phyloP scores from a whole-genome alignment of 2,113 vertebrate genomes.

The Cisticola juncidis region DNA sequence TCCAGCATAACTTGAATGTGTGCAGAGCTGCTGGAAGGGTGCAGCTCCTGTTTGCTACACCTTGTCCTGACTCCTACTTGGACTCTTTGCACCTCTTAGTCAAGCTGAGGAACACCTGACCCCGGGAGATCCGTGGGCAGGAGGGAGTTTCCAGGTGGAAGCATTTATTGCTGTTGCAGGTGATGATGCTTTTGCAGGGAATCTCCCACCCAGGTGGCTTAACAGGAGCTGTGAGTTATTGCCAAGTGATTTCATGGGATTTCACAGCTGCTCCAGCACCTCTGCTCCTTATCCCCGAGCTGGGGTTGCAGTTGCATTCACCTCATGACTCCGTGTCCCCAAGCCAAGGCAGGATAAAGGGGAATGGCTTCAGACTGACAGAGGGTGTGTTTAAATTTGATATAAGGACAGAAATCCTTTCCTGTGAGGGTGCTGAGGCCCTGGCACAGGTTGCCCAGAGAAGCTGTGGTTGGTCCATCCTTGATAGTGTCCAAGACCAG shows the following conservation, averaged over 20 bases:
- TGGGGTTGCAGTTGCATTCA: not conserved
- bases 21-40: not conserved
- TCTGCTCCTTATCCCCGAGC: not conserved
- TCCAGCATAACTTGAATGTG: accelerated
- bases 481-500: not conserved
- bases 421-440: not conserved
- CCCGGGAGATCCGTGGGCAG: not conserved
- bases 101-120: not conserved
- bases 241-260: not conserved
- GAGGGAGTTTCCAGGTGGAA: constrained; percentile 39
- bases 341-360: not conserved
- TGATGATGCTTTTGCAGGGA: not conserved
- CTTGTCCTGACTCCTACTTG: not conserved
- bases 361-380: not conserved
- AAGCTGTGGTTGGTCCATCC: not conserved
- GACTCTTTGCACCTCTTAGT: not conserved
- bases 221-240: constrained; percentile 27
- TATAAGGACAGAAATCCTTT: not conserved
- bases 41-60: not conserved
- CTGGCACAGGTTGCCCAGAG: not conserved
- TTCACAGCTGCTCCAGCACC: not conserved
- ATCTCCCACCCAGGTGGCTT: constrained; percentile 3
- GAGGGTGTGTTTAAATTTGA: not conserved
- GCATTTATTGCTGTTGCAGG: not conserved
- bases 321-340: accelerated